phyloP scores from a whole-genome alignment of 2,113 vertebrate species.

The Indri indri region DNA sequence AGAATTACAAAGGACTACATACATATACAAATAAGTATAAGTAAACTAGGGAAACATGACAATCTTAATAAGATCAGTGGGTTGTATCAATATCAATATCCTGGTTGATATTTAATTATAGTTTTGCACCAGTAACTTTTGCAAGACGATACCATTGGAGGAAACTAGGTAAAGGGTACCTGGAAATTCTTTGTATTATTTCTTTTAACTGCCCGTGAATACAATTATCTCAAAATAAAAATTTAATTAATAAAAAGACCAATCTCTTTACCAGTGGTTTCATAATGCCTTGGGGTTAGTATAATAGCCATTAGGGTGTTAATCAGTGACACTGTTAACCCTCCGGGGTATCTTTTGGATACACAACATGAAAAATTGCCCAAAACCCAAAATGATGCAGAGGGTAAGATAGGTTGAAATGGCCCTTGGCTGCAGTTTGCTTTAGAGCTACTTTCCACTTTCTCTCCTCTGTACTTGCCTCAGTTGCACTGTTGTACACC shows the following conservation, averaged over 20 bases:
- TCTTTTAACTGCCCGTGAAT: neutral
- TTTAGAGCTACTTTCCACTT: neutral
- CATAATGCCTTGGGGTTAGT: neutral
- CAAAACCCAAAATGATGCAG: neutral
- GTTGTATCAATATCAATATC: neutral
- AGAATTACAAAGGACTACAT: neutral
- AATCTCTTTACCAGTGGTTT: neutral
- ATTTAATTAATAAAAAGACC: neutral
- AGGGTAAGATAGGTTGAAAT: neutral
- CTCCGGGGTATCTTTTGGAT: neutral
- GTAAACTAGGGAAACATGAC: neutral
- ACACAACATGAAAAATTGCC: neutral
- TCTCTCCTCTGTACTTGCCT: neutral
- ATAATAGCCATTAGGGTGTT: neutral
- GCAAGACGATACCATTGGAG: neutral
- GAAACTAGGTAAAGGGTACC: neutral
- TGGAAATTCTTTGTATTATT: neutral
- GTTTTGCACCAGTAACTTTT: neutral
- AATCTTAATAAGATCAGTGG: neutral
- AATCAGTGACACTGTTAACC: neutral
- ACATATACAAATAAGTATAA: neutral
- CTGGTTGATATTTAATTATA: neutral
- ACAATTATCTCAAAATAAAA: slow-evolving; percentile 2
- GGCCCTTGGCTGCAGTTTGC: neutral
- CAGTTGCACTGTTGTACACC: too few species aligned